These are phyloP conservation scores for Collichthys lucidus DNA, from an alignment of 2,113 vertebrate species.

Conservation along the genomic window DNA sequence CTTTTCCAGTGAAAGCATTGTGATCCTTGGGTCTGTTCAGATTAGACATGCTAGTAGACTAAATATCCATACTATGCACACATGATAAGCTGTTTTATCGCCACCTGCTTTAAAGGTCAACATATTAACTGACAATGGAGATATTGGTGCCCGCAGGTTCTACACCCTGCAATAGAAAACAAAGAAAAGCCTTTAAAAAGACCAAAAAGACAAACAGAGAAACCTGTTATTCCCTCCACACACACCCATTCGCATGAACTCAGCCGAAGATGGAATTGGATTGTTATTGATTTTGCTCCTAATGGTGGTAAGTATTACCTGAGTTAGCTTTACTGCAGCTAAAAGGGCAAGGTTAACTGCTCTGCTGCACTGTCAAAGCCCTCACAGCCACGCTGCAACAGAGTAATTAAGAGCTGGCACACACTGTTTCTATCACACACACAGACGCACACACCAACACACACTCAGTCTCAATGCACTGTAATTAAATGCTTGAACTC, in stretches of 20 bases:
- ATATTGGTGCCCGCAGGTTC: neutral
- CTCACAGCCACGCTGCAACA: constrained; percentile 52
- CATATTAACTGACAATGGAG: neutral
- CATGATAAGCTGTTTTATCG: neutral
- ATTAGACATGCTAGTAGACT: neutral
- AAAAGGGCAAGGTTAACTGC: constrained; percentile 64
- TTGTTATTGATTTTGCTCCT: constrained; percentile 62
- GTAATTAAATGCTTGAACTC: constrained; percentile 71
- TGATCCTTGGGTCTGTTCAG: neutral
- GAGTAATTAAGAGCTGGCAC: constrained; percentile 64
- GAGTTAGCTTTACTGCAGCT: constrained; percentile 58
- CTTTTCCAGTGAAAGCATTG: too few species aligned
- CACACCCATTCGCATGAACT: constrained; percentile 28
- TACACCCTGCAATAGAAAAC: neutral
- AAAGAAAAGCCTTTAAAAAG: constrained; percentile 4
- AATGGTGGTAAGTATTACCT: constrained; percentile 44
- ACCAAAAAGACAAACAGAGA: constrained; percentile 9
- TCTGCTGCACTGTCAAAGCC: constrained; percentile 54
- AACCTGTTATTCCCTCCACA: neutral
- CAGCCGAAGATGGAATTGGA: constrained; percentile 27
- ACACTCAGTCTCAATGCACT: constrained; percentile 21
- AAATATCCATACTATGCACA: neutral
- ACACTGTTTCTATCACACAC: constrained; percentile 20
- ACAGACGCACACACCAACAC: neutral
- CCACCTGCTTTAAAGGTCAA: neutral